Evolutionary conservation across 2,113 vertebrate species (phyloP), one percentile per base, ranked within the genome.

Genomic region (Rhinoderma darwinii): DNA sequence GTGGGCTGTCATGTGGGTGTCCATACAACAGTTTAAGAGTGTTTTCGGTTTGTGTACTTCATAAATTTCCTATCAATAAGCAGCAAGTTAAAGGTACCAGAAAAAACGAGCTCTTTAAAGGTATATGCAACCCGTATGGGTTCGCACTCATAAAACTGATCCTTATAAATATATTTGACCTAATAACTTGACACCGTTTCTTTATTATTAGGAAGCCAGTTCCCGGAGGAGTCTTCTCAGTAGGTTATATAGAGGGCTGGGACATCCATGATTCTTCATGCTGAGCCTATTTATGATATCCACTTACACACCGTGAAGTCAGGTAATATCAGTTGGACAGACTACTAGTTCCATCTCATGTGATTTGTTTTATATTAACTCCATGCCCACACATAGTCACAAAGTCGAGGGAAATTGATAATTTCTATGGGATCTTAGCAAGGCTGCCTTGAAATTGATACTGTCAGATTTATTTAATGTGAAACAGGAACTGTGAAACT

Each of bases 371-470:
- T 75, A 82, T 70, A 87, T 80, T 50, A 54, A 41, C 15, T 82
- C 50, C 22, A 22, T 82, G 86, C 51, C 86, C 68, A 70, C 61
- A 80, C 61, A 30, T 87, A 89, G 90, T 84, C 0, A 0, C 56
- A 83, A 82, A 86, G 44, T 50, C 80, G 74, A 82, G 41, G 68
- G 70, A 70, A 89, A 88, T 37, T 37, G 80, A 39, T 22, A 88
- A 89, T 88, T 88, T 87, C 47, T 82, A 82, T 88, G 82, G 89
- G 0, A 0, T 89, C 86, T 84, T 39, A 43, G 87, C 30, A 89
- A 89, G 88, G 77, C 81, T 66, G 84, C 79, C 84, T 86, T 90
- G 88, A 89, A 90, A 91, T 54, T 76, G 91, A 91, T 70, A 76
- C 77, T 91, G 90, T 89, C 89, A 88, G 89, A 79, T 88, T 50